Conservation (phyloP, 1,140 invertebrate species). For the Drosophila bocqueti region DNA sequence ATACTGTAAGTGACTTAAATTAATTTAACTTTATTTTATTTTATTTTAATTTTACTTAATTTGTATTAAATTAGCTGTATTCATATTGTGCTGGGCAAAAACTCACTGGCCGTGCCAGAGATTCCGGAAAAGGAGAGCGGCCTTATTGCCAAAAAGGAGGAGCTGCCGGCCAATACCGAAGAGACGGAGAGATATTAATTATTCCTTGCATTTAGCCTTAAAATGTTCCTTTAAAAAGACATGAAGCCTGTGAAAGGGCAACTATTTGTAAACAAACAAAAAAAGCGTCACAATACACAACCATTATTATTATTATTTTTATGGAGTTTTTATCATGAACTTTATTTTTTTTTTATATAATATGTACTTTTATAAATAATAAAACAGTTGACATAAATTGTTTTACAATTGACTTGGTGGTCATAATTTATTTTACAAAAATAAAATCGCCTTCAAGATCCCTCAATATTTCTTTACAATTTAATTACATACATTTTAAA, state of each 20-base stretch:
- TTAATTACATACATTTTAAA: background rate
- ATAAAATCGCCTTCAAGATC: background rate
- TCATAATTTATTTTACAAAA: constrained; percentile 1
- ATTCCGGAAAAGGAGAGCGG: constrained; percentile 70
- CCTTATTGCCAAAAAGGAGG: constrained; percentile 43
- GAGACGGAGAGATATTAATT: constrained; percentile 2
- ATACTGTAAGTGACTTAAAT: constrained; percentile 87
- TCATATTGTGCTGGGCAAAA: constrained; percentile 70
- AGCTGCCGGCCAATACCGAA: background rate
- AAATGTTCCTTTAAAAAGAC: constrained; percentile 29
- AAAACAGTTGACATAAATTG: background rate
- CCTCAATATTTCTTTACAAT: background rate
- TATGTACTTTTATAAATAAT: background rate
- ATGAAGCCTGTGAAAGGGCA: background rate
- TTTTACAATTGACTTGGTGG: background rate
- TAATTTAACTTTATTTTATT: background rate
- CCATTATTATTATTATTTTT: background rate
- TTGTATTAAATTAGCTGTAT: constrained; percentile 53
- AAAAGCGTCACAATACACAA: constrained; percentile 5
- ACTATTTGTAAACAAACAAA: constrained; percentile 6
- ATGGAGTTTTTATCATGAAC: background rate
- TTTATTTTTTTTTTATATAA: background rate
- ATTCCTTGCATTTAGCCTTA: background rate
- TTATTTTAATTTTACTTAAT: too few species aligned
- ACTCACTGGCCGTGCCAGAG: constrained; percentile 68